phyloP scores from a whole-genome alignment of 2,797 vertebrate genomes.

The Smutsia temminckii region DNA sequence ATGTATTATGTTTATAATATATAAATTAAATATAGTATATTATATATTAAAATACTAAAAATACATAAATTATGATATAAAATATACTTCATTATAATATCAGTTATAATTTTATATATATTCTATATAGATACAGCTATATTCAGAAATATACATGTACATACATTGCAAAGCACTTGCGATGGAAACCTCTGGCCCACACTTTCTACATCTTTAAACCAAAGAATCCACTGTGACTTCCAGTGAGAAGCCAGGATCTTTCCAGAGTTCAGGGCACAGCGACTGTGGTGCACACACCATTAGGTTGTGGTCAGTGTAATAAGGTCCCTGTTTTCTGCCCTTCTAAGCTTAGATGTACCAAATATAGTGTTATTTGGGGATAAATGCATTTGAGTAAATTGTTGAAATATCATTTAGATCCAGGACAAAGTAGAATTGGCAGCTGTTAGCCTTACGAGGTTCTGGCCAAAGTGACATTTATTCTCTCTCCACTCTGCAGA shows the following conservation, averaged over 20 bases:
- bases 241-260: not conserved
- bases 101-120: too few species aligned
- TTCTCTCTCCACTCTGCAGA: not conserved
- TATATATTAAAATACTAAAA: too few species aligned
- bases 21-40: too few species aligned
- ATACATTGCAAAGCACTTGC: not conserved
- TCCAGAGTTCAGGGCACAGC: not conserved
- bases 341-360: not conserved
- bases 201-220: not conserved
- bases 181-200: not conserved
- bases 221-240: too few species aligned
- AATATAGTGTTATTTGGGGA: not conserved
- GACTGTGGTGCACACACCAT: accelerated
- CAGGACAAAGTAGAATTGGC: not conserved
- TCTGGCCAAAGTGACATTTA: not conserved
- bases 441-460: not conserved
- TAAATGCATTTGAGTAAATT: not conserved
- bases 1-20: too few species aligned
- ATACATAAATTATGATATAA: too few species aligned
- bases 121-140: too few species aligned
- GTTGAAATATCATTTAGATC: not conserved
- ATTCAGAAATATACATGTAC: too few species aligned
- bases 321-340: not conserved
- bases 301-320: not conserved
- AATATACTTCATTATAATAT: too few species aligned